Evolutionary conservation across 2,888 invertebrate genomes (phyloP), one percentile per base, ranked within the genome.

Genomic region (Allygus modestus): DNA sequence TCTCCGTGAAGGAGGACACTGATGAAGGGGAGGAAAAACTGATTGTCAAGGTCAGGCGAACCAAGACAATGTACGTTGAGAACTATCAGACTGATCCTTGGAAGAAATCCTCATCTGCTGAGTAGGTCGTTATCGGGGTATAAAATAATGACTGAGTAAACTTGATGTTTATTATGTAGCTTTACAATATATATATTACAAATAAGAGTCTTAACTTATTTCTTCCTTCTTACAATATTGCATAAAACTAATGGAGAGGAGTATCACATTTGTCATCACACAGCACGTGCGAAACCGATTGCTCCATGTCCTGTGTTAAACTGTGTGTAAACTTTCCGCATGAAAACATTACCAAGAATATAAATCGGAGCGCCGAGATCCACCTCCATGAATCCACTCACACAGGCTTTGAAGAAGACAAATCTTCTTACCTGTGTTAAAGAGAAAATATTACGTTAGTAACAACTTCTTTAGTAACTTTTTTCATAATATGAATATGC

Each of bases 31-130:
- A 94, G 73, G 89, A 88, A 61, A 84, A 77, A 37, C 46, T 87
- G 41, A 69, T 33, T 0, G 91, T 96, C 0, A 94, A 94, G 89
- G 89, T 95, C 51, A 92, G 94, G 86, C 92, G 65, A 28, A 65
- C 65, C 31, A 96, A 95, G 90, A 92, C 92, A 81, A 91, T 97
- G 87, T 91, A 94, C 0, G 92, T 97, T 86, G 96, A 96, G 88
- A 95, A 96, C 89, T 96, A 65, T 12, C 81, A 82, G 33, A 89
- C 89, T 17, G 92, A 93, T 79, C 91, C 92, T 28, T 92, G 91
- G 88, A 92, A 92, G 23, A 75, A 58, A 31, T 73, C 73, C 5
- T 23, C 41, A 7, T 23, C 41, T 9, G n/a, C 23, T 33, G 15
- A 73, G 12, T 73, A 73, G n/a, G 15, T 33, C 4, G 28, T 11